phyloP scores from a whole-genome alignment of 2,797 vertebrate species.

The Pogoniulus pusillus region DNA sequence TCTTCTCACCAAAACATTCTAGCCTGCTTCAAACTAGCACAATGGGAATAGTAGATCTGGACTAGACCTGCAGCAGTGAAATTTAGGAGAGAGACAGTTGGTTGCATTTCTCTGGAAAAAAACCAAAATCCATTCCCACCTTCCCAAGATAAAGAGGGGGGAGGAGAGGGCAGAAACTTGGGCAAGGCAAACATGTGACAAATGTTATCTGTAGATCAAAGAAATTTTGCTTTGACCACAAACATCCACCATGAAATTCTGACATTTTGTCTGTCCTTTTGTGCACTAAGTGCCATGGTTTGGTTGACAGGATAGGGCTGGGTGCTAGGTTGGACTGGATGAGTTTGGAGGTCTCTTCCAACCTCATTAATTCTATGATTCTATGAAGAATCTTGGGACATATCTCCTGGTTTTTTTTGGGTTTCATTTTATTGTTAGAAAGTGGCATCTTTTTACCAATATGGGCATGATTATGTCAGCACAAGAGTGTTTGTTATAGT shows the following conservation, averaged over 20 bases:
- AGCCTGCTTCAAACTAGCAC: too few species aligned
- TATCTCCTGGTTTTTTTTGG: background rate
- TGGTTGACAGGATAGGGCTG: too few species aligned
- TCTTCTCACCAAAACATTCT: too few species aligned
- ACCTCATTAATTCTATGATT: too few species aligned
- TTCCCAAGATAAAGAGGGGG: background rate
- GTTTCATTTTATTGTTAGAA: background rate
- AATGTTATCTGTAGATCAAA: background rate
- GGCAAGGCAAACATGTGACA: background rate
- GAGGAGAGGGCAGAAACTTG: rapidly evolving
- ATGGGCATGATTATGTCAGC: background rate
- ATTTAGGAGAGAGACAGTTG: background rate
- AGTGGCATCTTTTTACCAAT: background rate
- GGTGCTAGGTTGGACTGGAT: too few species aligned
- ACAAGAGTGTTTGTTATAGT: background rate
- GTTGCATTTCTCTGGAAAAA: background rate
- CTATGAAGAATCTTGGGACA: background rate
- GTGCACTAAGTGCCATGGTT: too few species aligned
- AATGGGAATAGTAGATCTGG: background rate
- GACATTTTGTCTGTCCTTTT: background rate
- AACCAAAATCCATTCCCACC: background rate
- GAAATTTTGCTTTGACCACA: background rate
- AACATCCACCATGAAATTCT: background rate
- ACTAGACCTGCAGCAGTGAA: background rate
- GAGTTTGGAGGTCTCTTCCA: too few species aligned